phyloP scores from a whole-genome alignment of 2,113 vertebrate species.

The Numida meleagris region DNA sequence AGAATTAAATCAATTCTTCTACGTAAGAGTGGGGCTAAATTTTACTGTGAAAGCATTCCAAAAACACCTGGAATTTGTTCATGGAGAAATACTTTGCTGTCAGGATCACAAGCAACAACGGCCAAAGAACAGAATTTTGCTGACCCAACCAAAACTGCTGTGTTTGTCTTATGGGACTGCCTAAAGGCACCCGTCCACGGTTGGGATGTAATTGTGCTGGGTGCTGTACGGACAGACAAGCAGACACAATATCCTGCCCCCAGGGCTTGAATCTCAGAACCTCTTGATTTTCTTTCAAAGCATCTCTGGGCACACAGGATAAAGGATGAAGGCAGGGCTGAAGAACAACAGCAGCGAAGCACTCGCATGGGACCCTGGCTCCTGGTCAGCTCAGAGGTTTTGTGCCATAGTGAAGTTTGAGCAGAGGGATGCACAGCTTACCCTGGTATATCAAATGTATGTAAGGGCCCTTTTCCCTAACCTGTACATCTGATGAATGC shows the following conservation, averaged over 20 bases:
- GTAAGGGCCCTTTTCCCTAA: fast-evolving
- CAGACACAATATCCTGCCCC: neutral
- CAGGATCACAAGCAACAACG: neutral
- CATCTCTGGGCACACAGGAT: neutral
- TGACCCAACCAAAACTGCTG: neutral
- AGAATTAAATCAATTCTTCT: neutral
- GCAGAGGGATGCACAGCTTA: neutral
- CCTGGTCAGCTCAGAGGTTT: fast-evolving
- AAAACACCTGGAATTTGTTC: neutral
- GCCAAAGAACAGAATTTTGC: neutral
- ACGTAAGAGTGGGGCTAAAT: neutral
- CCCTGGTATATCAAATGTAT: neutral
- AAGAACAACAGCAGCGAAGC: neutral
- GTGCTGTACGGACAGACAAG: neutral
- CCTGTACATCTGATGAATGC: neutral
- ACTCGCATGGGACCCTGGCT: fast-evolving
- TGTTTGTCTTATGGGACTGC: neutral
- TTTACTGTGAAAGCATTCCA: neutral
- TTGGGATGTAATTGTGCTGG: neutral
- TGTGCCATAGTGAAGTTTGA: fast-evolving
- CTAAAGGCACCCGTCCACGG: fast-evolving
- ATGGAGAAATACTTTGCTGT: neutral
- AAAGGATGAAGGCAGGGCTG: neutral
- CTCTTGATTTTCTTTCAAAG: neutral
- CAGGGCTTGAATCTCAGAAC: neutral